These are phyloP conservation scores for Anastrepha ludens DNA, from an alignment of 1,140 invertebrate genomes.

Conservation along the genomic window DNA sequence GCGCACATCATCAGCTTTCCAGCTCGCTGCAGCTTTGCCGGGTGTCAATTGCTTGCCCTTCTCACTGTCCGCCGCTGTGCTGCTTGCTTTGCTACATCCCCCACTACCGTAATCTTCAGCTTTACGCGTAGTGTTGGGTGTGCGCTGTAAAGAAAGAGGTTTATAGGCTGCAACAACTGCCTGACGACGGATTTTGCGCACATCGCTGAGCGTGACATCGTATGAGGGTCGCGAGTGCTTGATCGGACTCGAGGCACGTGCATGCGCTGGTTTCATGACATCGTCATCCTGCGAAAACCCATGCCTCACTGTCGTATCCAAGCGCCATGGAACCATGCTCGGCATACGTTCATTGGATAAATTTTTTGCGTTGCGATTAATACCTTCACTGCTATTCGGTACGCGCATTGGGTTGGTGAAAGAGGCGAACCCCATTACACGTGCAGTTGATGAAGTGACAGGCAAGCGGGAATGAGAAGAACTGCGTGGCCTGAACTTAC, in stretches of 20 bases:
- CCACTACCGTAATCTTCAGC: not conserved
- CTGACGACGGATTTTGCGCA: constrained; percentile 25
- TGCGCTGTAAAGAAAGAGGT: not conserved
- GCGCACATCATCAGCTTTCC: not conserved
- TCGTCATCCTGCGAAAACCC: constrained; percentile 8
- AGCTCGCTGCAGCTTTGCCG: not conserved
- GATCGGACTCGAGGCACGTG: not conserved
- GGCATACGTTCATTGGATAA: constrained; percentile 63
- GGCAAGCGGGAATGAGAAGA: constrained; percentile 11
- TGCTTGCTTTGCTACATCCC: not conserved
- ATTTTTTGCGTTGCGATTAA: not conserved
- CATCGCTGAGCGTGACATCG: constrained; percentile 17
- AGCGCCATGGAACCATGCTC: constrained; percentile 61
- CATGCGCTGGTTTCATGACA: not conserved
- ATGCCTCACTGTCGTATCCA: not conserved
- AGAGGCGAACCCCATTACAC: not conserved
- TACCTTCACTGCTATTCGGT: constrained; percentile 6
- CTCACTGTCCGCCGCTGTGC: not conserved
- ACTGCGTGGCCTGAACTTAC: constrained; percentile 1
- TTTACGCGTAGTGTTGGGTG: not conserved
- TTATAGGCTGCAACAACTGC: constrained; percentile 27
- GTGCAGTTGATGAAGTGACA: not conserved
- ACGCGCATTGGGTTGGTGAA: not conserved
- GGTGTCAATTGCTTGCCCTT: not conserved
- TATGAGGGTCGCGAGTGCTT: not conserved